A percentile compares a stretch with the other conserved stretches of the same genome.
Conservation (phyloP, 2,888 invertebrate genomes). For the Phaonia tiefii region DNA sequence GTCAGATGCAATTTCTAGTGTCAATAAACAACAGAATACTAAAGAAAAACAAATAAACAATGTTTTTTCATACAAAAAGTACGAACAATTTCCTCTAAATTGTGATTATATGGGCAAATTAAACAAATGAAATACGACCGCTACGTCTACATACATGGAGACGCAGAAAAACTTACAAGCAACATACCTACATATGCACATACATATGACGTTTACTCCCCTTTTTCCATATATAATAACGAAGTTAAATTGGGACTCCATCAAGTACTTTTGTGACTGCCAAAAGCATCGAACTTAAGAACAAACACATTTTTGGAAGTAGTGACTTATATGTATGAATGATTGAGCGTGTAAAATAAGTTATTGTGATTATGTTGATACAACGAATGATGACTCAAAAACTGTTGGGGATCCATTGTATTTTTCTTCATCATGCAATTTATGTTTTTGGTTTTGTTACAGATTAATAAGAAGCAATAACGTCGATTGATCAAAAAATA, state of each 20-base stretch:
- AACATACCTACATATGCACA: slow-evolving; percentile 31
- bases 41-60: slow-evolving; percentile 44
- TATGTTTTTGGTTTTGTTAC: slow-evolving; percentile 34
- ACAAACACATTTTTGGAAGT: too few species aligned
- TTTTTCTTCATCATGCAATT: slow-evolving; percentile 22
- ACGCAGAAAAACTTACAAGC: slow-evolving; percentile 41
- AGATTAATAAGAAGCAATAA: slow-evolving; percentile 45
- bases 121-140: slow-evolving; percentile 15
- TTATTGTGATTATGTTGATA: slow-evolving; percentile 37
- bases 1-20: slow-evolving; percentile 55
- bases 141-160: slow-evolving; percentile 36
- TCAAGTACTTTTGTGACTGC: slow-evolving; percentile 36
- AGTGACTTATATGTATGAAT: too few species aligned
- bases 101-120: slow-evolving; percentile 3
- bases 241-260: slow-evolving; percentile 56
- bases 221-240: slow-evolving; percentile 64
- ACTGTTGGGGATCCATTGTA: slow-evolving; percentile 36
- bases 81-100: slow-evolving; percentile 5
- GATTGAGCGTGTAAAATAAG: too few species aligned
- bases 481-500: slow-evolving; percentile 31
- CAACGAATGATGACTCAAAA: slow-evolving; percentile 59
- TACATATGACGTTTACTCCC: slow-evolving; percentile 67
- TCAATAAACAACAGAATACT: slow-evolving; percentile 43
- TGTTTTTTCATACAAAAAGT: slow-evolving; percentile 51
- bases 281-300: background rate